Percentiles rank a stretch among this genome's conserved stretches.
These are phyloP conservation scores for Lycia hirtaria DNA, from an alignment of 2,888 invertebrate species.

Conservation along the genomic window DNA sequence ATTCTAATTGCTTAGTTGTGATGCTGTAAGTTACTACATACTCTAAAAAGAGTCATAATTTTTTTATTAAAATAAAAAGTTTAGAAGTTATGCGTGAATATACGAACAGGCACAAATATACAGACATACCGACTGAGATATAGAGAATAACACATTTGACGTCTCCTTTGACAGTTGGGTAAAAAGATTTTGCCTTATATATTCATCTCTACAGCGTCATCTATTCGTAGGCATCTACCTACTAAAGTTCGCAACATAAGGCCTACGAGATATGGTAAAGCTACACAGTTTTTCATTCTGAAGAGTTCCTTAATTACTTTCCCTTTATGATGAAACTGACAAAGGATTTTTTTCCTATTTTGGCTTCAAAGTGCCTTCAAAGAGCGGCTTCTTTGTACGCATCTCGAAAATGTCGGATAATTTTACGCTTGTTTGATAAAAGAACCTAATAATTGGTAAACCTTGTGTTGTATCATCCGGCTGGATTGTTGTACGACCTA, in stretches of 20 bases:
- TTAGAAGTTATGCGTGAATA: no score
- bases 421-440: conserved; percentile 25
- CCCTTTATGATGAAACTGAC: conserved; percentile 32
- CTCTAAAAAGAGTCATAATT: no score
- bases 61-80: no score
- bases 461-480: conserved; percentile 11
- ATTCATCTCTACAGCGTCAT: not conserved
- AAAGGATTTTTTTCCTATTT: conserved; percentile 35
- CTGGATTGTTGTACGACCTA: not conserved
- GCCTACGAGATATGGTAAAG: conserved; percentile 13
- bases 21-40: no score
- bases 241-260: conserved; percentile 13
- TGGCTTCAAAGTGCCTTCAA: conserved; percentile 25
- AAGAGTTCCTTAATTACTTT: conserved; percentile 37
- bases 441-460: conserved; percentile 15
- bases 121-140: no score
- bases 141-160: no score
- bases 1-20: no score
- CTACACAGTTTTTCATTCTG: conserved; percentile 23
- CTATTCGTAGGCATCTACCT: not conserved
- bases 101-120: no score
- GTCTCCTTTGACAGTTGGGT: no score
- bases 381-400: conserved; percentile 34
- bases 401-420: conserved; percentile 27
- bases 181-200: no score